Percentiles rank a stretch among this genome's conserved stretches.
phyloP scores from a whole-genome alignment of 2,888 invertebrate genomes.

The Thera obeliscata region DNA sequence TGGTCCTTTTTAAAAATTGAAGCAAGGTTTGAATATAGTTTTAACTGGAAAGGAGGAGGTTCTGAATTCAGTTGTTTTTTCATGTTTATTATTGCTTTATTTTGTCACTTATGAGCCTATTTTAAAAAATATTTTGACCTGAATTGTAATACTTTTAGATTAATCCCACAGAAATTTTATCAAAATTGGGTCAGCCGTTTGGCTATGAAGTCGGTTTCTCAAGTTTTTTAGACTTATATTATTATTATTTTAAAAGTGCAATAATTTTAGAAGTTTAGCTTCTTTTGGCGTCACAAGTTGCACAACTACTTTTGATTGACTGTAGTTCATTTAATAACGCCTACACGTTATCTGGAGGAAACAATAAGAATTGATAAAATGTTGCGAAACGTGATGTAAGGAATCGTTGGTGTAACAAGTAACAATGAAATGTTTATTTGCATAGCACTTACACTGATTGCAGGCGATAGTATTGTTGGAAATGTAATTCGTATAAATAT shows the following conservation, averaged over 20 bases:
- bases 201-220: too few relatives aligned
- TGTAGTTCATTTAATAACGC: slow-evolving; percentile 16
- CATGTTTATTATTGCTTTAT: too few relatives aligned
- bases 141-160: too few relatives aligned
- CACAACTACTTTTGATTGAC: slow-evolving; percentile 5
- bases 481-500: slow-evolving; percentile 10
- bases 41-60: too few relatives aligned
- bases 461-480: slow-evolving; percentile 18
- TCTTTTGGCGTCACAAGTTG: slow-evolving; percentile 1
- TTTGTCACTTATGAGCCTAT: too few relatives aligned
- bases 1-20: too few relatives aligned
- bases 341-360: slow-evolving; percentile 26
- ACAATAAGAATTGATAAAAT: slow-evolving; percentile 30
- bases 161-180: too few relatives aligned
- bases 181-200: too few relatives aligned
- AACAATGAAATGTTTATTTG: slow-evolving; percentile 28
- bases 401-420: slow-evolving; percentile 26
- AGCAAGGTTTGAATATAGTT: too few relatives aligned
- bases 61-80: too few relatives aligned
- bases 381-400: slow-evolving; percentile 27
- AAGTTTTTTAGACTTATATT: not conserved
- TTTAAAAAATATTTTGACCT: too few relatives aligned
- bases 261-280: not conserved
- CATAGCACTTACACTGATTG: slow-evolving; percentile 26
- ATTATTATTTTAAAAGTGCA: not conserved